phyloP scores from a whole-genome alignment of 2,797 vertebrate genomes.

The Odontamblyopus rebecca region DNA sequence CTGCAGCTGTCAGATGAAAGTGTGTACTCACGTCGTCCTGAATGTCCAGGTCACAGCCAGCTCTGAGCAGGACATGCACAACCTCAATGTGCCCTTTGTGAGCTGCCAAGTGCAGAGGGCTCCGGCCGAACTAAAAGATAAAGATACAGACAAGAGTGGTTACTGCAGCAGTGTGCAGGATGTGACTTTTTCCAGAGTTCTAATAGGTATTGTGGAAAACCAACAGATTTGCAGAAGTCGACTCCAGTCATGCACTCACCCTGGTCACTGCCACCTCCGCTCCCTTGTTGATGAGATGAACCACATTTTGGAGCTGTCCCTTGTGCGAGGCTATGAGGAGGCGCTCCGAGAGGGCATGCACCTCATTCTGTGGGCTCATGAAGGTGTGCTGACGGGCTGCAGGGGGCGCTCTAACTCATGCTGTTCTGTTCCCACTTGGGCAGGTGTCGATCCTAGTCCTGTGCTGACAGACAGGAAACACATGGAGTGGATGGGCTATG shows the following conservation, averaged over 20 bases:
- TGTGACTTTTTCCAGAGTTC: too few relatives aligned
- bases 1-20: not conserved
- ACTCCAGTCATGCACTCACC: constrained; percentile 78
- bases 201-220: too few relatives aligned
- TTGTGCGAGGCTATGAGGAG: constrained; percentile 96
- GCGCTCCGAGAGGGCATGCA: constrained; percentile 94
- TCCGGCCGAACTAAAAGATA: constrained; percentile 88
- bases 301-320: constrained; percentile 96
- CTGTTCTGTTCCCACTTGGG: constrained; percentile 1
- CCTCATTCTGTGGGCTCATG: constrained; percentile 98
- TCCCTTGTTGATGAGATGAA: constrained; percentile 98
- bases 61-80: constrained; percentile 90
- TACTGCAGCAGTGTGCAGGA: too few relatives aligned
- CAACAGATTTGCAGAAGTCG: too few relatives aligned
- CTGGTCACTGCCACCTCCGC: constrained; percentile 97
- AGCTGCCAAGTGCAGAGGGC: constrained; percentile 91
- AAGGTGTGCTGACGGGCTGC: constrained; percentile 66
- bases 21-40: constrained; percentile 93
- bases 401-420: constrained; percentile 65
- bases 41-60: constrained; percentile 92
- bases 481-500: constrained; percentile 34
- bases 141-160: constrained; percentile 19
- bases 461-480: constrained; percentile 70
- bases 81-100: constrained; percentile 92
- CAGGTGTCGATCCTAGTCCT: constrained; percentile 58